phyloP scores from a whole-genome alignment of 2,888 invertebrate species.

The Rhagium mordax region DNA sequence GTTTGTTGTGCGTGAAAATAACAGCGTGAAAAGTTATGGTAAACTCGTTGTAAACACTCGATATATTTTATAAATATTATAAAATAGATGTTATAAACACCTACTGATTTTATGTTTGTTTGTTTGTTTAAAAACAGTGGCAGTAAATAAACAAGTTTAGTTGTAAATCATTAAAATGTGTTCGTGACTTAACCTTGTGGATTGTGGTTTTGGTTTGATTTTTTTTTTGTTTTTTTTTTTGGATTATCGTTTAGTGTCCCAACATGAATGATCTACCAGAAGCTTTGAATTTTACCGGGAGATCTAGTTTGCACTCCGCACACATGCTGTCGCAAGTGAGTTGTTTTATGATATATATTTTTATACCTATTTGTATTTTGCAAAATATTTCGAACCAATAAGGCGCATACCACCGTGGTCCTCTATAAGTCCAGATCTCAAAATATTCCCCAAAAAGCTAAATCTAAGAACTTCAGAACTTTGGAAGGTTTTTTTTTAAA shows the following conservation, averaged over 20 bases:
- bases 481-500: too few relatives aligned
- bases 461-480: too few relatives aligned
- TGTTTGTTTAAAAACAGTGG: slow-evolving; percentile 44
- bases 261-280: slow-evolving; percentile 62
- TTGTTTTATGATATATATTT: not conserved
- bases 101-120: not conserved
- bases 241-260: not conserved
- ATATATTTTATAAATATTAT: slow-evolving; percentile 46
- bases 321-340: slow-evolving; percentile 57
- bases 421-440: too few relatives aligned
- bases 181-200: slow-evolving; percentile 17
- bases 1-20: slow-evolving; percentile 4
- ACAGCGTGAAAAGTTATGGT: slow-evolving; percentile 1
- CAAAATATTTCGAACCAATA: too few relatives aligned
- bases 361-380: too few relatives aligned
- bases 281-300: slow-evolving; percentile 59
- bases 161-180: slow-evolving; percentile 39
- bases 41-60: slow-evolving; percentile 9
- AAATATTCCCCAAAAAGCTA: too few relatives aligned
- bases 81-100: not conserved
- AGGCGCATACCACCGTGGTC: too few relatives aligned
- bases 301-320: slow-evolving; percentile 51
- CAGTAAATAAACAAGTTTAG: slow-evolving; percentile 38
- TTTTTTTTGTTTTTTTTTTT: slow-evolving; percentile 17
- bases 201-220: slow-evolving; percentile 13